Percentiles rank a stretch among this genome's conserved stretches.
These are phyloP conservation scores for Hipposideros armiger DNA, from an alignment of 2,113 vertebrate genomes.

Conservation along the genomic window DNA sequence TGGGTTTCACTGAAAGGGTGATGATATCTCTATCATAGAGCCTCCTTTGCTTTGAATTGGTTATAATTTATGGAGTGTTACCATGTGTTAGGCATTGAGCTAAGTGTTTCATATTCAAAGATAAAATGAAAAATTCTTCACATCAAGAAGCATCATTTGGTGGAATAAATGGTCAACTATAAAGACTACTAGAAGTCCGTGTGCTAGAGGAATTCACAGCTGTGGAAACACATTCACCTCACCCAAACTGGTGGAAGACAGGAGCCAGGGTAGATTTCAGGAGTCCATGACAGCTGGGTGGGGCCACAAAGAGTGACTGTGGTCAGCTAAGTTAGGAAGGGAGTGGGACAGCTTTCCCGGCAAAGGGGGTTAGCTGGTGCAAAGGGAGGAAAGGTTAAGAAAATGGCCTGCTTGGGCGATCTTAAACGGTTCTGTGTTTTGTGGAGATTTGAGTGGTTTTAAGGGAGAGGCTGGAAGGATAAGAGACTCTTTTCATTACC, in stretches of 20 bases:
- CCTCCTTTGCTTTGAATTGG: slow-evolving; percentile 19
- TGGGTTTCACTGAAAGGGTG: neutral
- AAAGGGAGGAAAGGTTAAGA: neutral
- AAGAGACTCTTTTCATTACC: neutral
- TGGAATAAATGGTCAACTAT: neutral
- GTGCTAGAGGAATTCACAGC: slow-evolving; percentile 25
- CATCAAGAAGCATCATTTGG: slow-evolving; percentile 9
- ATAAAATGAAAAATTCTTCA: slow-evolving; percentile 57
- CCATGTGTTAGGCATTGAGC: slow-evolving; percentile 30
- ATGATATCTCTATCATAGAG: neutral
- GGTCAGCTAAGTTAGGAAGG: neutral
- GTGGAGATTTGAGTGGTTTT: neutral
- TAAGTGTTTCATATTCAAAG: slow-evolving; percentile 57
- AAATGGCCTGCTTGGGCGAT: neutral
- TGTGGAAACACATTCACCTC: neutral
- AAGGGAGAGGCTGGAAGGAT: neutral
- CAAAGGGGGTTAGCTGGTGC: neutral
- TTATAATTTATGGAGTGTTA: slow-evolving; percentile 19
- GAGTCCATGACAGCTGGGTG: neutral
- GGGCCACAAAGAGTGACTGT: neutral
- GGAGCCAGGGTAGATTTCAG: neutral
- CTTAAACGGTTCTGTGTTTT: neutral
- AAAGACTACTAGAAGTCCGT: slow-evolving; percentile 12
- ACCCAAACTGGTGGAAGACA: neutral
- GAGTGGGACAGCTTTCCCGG: neutral